Percentiles rank a stretch among this genome's conserved stretches.
Conservation (phyloP, 2,797 vertebrate species). For the Petrocephalus sullivani region DNA sequence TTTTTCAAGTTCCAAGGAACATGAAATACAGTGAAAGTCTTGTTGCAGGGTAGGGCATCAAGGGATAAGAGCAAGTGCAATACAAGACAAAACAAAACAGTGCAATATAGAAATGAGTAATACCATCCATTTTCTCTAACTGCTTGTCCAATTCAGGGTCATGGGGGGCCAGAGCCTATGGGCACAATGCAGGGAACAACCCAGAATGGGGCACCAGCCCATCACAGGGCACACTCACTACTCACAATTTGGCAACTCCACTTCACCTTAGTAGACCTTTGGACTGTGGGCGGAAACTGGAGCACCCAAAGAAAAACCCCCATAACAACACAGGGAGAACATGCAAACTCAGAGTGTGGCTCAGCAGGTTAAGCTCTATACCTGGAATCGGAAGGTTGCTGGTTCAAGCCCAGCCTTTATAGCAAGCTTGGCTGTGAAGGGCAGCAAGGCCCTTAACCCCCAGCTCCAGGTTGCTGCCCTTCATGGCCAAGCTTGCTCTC, state of each 20-base stretch:
- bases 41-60: background rate
- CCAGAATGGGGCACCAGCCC: background rate
- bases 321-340: background rate
- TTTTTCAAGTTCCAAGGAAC: background rate
- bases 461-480: too few species aligned
- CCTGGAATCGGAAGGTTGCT: too few species aligned
- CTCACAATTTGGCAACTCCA: background rate
- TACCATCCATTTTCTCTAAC: background rate
- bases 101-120: background rate
- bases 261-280: background rate
- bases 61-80: background rate
- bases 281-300: background rate
- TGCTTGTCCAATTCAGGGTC: background rate
- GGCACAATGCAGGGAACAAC: background rate
- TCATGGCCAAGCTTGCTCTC: too few species aligned
- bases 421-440: too few species aligned
- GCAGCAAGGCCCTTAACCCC: too few species aligned
- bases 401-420: too few species aligned
- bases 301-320: background rate
- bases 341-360: background rate
- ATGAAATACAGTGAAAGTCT: background rate
- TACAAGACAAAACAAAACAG: background rate
- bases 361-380: too few species aligned
- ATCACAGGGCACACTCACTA: background rate
- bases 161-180: background rate